These are phyloP conservation scores for Ptilodon capucinus DNA, from an alignment of 2,888 invertebrate genomes.

Conservation along the genomic window DNA sequence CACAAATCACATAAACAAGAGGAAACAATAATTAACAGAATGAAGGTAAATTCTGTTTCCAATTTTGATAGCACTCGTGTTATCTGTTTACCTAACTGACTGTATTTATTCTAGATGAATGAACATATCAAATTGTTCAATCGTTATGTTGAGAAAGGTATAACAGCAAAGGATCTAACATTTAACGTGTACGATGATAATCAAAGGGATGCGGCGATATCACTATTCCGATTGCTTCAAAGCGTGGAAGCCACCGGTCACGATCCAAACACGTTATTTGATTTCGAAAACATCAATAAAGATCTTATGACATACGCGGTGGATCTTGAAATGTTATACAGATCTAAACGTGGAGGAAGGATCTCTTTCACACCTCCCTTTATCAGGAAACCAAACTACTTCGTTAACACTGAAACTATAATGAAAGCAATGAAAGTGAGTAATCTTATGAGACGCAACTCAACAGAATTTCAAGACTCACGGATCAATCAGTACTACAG, in stretches of 20 bases:
- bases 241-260: slow-evolving; percentile 51
- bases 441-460: slow-evolving; percentile 37
- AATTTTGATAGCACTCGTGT: not conserved
- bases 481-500: slow-evolving; percentile 48
- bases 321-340: slow-evolving; percentile 66
- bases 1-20: slow-evolving; percentile 33
- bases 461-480: slow-evolving; percentile 34
- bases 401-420: slow-evolving; percentile 64
- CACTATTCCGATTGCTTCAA: slow-evolving; percentile 70
- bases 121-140: slow-evolving; percentile 45
- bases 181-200: slow-evolving; percentile 76
- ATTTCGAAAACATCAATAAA: slow-evolving; percentile 73
- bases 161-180: slow-evolving; percentile 57
- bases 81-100: slow-evolving; percentile 1
- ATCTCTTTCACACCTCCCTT: slow-evolving; percentile 64
- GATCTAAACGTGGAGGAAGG: slow-evolving; percentile 40
- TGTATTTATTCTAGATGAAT: slow-evolving; percentile 45
- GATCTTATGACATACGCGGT: slow-evolving; percentile 75
- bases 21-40: slow-evolving; percentile 4
- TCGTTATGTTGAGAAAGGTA: slow-evolving; percentile 47
- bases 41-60: not conserved
- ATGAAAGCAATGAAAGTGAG: slow-evolving; percentile 60
- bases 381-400: slow-evolving; percentile 70
- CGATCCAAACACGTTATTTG: slow-evolving; percentile 51
- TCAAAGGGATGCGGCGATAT: slow-evolving; percentile 70